phyloP scores from a whole-genome alignment of 2,113 vertebrate species.

The Boulengeromyrus knoepffleri region DNA sequence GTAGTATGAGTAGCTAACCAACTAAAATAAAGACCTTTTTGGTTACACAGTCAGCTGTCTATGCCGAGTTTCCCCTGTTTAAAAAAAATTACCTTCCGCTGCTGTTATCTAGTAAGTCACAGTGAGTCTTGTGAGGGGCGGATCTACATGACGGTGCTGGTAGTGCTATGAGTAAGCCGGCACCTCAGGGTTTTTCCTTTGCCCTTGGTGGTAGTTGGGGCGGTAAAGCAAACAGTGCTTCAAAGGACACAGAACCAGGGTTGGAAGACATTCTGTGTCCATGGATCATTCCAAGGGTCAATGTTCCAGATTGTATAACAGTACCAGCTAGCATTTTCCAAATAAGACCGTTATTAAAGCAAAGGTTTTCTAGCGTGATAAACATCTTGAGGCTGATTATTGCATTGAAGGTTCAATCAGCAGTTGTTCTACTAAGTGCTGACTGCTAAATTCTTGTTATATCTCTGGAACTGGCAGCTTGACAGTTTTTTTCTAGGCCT shows the following conservation, averaged over 20 bases:
- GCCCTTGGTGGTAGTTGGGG: not conserved
- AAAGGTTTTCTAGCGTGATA: not conserved
- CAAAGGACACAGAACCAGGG: not conserved
- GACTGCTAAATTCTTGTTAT: not conserved
- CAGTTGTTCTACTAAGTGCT: not conserved
- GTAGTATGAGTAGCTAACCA: not conserved
- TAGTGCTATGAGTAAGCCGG: not conserved
- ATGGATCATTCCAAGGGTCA: not conserved
- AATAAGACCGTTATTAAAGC: not conserved
- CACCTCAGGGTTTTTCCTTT: not conserved
- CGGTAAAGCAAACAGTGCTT: not conserved
- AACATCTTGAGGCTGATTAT: not conserved
- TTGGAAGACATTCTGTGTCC: not conserved
- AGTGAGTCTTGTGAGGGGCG: not conserved
- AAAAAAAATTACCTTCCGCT: not conserved
- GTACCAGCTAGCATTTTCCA: not conserved
- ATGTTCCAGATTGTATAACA: not conserved
- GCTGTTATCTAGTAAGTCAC: not conserved
- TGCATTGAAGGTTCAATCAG: not conserved
- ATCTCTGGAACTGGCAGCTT: not conserved
- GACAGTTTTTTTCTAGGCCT: not conserved
- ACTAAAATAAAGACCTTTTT: not conserved
- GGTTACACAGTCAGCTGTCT: not conserved
- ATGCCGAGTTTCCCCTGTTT: not conserved
- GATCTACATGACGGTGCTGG: not conserved